Evolutionary conservation across 2,113 vertebrate species (phyloP).

Genomic region (Limanda limanda): DNA sequence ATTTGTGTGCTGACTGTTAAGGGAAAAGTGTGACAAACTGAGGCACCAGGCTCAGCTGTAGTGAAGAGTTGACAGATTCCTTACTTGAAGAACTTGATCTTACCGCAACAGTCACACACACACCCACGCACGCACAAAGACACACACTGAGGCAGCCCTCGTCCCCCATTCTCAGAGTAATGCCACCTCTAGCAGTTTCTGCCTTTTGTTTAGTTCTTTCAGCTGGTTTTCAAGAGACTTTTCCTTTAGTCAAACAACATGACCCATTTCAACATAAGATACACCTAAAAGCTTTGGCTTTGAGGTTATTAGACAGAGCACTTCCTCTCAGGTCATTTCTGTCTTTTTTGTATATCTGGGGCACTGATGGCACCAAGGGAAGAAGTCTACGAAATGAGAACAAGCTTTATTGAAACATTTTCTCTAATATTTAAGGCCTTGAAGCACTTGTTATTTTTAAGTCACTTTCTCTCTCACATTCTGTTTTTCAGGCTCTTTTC

Average conservation of each 20-base stretch:
- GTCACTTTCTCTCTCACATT: background rate
- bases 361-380: conserved; percentile 27
- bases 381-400: conserved; percentile 38
- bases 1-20: conserved; percentile 15
- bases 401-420: background rate
- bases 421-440: conserved; percentile 3
- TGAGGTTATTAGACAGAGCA: conserved; percentile 43
- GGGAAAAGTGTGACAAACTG: background rate
- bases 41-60: background rate
- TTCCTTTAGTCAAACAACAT: conserved; percentile 56
- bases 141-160: conserved; percentile 16
- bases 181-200: conserved; percentile 70
- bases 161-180: conserved; percentile 50
- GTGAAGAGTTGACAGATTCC: conserved; percentile 27
- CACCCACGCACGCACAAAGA: conserved; percentile 16
- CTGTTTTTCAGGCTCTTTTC: conserved; percentile 5
- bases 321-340: conserved; percentile 18
- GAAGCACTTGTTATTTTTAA: background rate
- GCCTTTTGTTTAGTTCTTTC: conserved; percentile 70
- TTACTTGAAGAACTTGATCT: conserved; percentile 40
- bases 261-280: conserved; percentile 72
- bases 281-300: conserved; percentile 68
- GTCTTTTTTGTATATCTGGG: conserved; percentile 30
- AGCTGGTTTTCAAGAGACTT: conserved; percentile 69
- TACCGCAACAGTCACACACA: background rate